Base-by-base conservation (phyloP, 2,888 invertebrate species). In the Sminthurinus aureus region DNA sequence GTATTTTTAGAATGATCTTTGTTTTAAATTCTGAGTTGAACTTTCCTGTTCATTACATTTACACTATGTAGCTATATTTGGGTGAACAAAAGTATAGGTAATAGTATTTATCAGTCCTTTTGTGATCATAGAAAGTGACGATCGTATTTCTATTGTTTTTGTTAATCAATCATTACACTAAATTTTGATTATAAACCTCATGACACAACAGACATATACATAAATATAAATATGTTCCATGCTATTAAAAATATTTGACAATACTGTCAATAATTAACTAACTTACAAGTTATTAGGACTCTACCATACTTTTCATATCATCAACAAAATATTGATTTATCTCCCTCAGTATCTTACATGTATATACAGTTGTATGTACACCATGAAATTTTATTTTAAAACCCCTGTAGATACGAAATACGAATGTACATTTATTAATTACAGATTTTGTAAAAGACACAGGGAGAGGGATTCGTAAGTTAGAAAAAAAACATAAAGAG, bases 131-230 rank as follows among this genome's bases (percentile, higher is more conserved):
- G 38, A 38, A 38, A 38, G 38, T 38, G 38, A 38, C 38, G 38
- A 38, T 58, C 2, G 58, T 18, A 58, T 18, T 58, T 66, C 66
- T 50, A 79, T 79, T 79, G 79, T 79, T 78, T 79, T 69, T 69
- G 79, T 69, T 79, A 79, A 79, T 79, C 79, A 79, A 79, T 79
- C 79, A 79, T 79, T 79, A 79, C 50, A 69, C 20, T 79, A 20
- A 38, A 79, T 79, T 79, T 79, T 50, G 24, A 79, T 79, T 79
- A 79, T 79, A 66, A 67, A 79, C 67, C 69, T 79, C 69, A 79
- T 79, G 79, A 79, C 20, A 12, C 20, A 11, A 71, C 6, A 71
- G 26, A 3, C 24, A 38, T 38, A 6, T 38, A 38, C 38, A 38
- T 38, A 38, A 38, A 6, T 38, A 38, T 38, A 38, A n/a, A n/a